Conservation (phyloP, 2,797 vertebrate genomes). For the Chromobotia macracanthus region DNA sequence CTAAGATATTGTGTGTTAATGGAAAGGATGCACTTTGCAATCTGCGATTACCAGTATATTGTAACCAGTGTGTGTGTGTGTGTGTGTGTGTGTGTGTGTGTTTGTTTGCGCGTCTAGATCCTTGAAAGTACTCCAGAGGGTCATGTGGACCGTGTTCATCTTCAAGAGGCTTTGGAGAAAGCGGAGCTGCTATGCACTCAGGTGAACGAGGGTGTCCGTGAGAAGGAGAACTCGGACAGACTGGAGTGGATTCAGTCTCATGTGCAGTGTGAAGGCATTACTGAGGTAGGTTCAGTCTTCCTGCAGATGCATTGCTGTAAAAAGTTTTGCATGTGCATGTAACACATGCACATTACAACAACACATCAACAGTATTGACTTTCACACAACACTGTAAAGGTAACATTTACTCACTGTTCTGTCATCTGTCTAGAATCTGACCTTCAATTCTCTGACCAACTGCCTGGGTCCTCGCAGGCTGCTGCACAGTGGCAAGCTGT, state of each 20-base stretch:
- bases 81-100: no score
- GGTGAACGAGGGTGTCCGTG: conserved; percentile 94
- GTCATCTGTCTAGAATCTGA: conserved; percentile 80
- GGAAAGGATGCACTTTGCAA: no score
- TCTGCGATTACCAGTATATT: background rate
- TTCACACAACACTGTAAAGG: no score
- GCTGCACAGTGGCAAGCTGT: conserved; percentile 91
- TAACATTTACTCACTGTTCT: background rate
- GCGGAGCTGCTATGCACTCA: conserved; percentile 94
- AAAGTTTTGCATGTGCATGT: no score
- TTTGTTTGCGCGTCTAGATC: conserved; percentile 76
- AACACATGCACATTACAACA: no score
- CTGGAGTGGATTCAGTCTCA: conserved; percentile 96
- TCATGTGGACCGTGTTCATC: conserved; percentile 81
- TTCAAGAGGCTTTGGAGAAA: conserved; percentile 86
- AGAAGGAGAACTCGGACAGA: conserved; percentile 94
- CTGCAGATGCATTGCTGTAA: no score
- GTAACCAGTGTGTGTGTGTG: no score
- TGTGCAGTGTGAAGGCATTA: conserved; percentile 90
- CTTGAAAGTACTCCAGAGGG: conserved; percentile 88
- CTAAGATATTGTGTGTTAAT: no score
- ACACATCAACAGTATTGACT: no score
- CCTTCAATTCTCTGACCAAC: conserved; percentile 96
- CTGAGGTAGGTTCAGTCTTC: conserved; percentile 79
- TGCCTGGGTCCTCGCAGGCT: conserved; percentile 96